phyloP scores from a whole-genome alignment of 64 coral and sea anemone species.

The Dendrophyllia cribrosa region DNA sequence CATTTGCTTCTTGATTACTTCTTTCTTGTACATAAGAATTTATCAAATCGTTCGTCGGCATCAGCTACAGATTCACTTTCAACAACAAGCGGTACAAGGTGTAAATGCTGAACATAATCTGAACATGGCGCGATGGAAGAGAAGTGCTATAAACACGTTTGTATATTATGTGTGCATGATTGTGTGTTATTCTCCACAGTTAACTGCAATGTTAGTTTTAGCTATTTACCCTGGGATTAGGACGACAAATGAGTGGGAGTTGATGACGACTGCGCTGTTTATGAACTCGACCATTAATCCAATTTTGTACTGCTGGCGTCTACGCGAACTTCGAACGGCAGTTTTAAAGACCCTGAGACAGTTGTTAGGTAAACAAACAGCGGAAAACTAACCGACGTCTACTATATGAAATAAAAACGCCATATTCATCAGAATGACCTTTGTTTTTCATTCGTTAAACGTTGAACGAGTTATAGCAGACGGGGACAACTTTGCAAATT shows the following conservation, averaged over 20 bases:
- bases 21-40: not conserved
- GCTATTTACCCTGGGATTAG: not conserved
- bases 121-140: not conserved
- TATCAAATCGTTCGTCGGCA: conserved; percentile 17
- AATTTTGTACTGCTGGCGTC: conserved; percentile 40
- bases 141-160: not conserved
- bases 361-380: not conserved
- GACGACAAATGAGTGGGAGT: not conserved
- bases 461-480: no score
- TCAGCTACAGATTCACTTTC: not conserved
- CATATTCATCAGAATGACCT: no score
- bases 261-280: not conserved
- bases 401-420: no score
- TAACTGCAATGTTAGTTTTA: not conserved
- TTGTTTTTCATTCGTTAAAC: no score
- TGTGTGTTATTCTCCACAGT: not conserved
- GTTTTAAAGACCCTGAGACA: not conserved
- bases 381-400: not conserved
- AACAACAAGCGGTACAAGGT: not conserved
- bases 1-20: not conserved
- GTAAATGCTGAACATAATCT: not conserved
- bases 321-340: not conserved
- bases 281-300: conserved; percentile 19
- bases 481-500: no score
- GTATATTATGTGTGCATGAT: not conserved